These are phyloP conservation scores for Dusona sp. DNA, from an alignment of 2,888 invertebrate species.

Conservation along the genomic window DNA sequence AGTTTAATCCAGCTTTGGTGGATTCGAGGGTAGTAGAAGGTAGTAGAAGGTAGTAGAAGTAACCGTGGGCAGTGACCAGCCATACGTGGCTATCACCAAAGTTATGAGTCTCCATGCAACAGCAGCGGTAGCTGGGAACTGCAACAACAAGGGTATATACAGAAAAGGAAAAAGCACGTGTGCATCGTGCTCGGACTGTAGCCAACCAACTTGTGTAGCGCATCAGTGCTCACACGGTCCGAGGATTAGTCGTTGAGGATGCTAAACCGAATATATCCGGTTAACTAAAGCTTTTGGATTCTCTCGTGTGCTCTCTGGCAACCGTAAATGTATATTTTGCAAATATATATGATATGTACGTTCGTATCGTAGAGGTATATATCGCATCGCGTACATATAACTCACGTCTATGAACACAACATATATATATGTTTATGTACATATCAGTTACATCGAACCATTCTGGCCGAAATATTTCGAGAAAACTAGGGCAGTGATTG, in stretches of 20 bases:
- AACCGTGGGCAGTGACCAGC: slow-evolving; percentile 62
- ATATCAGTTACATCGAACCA: neutral
- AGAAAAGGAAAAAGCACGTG: slow-evolving; percentile 60
- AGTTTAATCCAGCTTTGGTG: slow-evolving; percentile 75
- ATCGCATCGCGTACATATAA: neutral
- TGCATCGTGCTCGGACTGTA: slow-evolving; percentile 50
- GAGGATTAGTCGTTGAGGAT: slow-evolving; percentile 62
- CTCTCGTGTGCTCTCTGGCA: slow-evolving; percentile 34
- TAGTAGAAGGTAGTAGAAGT: slow-evolving; percentile 12
- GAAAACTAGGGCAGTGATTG: slow-evolving; percentile 24
- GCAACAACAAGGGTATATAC: slow-evolving; percentile 47
- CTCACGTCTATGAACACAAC: neutral
- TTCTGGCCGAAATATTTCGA: neutral
- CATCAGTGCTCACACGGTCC: slow-evolving; percentile 56
- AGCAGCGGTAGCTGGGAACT: slow-evolving; percentile 27
- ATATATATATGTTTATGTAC: neutral
- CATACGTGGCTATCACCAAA: slow-evolving; percentile 66
- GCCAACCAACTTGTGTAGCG: slow-evolving; percentile 58
- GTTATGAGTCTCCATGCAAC: slow-evolving; percentile 68
- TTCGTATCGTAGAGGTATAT: slow-evolving; percentile 4
- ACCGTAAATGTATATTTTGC: slow-evolving; percentile 33
- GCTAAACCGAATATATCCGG: slow-evolving; percentile 61
- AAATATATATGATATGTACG: slow-evolving; percentile 7
- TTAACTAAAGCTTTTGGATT: slow-evolving; percentile 53
- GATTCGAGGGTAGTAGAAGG: slow-evolving; percentile 34